Evolutionary conservation across 2,888 invertebrate genomes (phyloP), one percentile per base, ranked within the genome.

Genomic region (Agrochola litura): DNA sequence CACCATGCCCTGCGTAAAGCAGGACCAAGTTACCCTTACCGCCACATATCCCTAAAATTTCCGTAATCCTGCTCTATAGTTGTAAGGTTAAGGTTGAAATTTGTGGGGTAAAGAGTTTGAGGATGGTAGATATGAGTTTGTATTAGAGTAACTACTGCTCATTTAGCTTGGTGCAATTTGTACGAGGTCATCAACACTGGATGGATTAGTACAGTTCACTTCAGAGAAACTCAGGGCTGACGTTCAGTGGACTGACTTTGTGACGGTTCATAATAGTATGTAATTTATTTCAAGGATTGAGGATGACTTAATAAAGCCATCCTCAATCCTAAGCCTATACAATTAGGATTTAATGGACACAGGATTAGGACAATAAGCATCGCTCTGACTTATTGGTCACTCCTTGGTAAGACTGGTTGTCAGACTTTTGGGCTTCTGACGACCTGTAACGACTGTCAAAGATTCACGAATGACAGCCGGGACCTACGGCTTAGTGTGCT

Each of bases 151-250:
- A 91, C 91, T 89, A 91, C 88, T 87, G 91, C 91, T 93, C 93
- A 93, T 93, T 93, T 93, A 91, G 92, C 90, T 88, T 86, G 86
- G 83, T 93, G 94, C 93, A 94, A 94, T 94, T 94, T 92, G 92
- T 90, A 73, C 86, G 92, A 92, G 94, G 94, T 94, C 94, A 89
- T 93, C 94, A 93, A 91, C 94, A 92, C 90, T 87, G 90, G 93
- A 92, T 93, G 93, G 94, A 94, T 94, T 93, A 94, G 92, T 92
- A 91, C 93, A 93, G 92, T 93, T 93, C 91, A 91, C 87, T 93
- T 91, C 92, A 90, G 87, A 92, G 93, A 92, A 93, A 88, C 86
- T 68, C 80, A 89, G 90, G 92, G 81, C 58, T 88, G 88, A 76
- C 92, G 92, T 83, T 79, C 91, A 93, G 71, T 90, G 88, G 75